A percentile compares a stretch with the other conserved stretches of the same genome.
Evolutionary conservation across 2,113 vertebrate species (phyloP).

Genomic region (Columba janthina): DNA sequence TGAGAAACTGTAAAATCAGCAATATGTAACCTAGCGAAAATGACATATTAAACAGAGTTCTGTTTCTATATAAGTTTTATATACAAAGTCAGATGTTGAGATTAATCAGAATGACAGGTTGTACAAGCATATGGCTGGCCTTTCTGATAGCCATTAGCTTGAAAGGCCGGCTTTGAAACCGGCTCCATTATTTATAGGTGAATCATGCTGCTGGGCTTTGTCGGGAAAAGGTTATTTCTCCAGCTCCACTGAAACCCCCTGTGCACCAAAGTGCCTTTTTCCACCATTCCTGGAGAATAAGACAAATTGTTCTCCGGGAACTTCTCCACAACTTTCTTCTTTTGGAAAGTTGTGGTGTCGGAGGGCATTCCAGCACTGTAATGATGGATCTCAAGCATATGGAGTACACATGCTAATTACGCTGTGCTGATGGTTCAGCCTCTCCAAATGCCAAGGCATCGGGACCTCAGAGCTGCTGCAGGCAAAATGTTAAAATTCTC

Average conservation of each 20-base stretch:
- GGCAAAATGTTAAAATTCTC: constrained; percentile 49
- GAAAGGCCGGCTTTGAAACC: constrained; percentile 39
- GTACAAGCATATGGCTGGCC: constrained; percentile 46
- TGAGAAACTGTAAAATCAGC: constrained; percentile 30
- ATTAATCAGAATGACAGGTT: constrained; percentile 55
- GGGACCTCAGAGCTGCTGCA: constrained; percentile 43
- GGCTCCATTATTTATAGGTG: background rate
- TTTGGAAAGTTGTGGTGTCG: background rate
- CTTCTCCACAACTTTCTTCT: constrained; percentile 2
- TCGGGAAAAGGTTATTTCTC: constrained; percentile 48
- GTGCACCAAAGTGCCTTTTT: background rate
- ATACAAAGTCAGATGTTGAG: constrained; percentile 38
- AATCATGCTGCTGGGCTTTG: constrained; percentile 34
- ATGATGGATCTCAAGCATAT: constrained; percentile 33
- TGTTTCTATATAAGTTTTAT: constrained; percentile 43
- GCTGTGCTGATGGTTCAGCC: background rate
- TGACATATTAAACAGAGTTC: background rate
- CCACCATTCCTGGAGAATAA: background rate
- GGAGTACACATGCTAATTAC: constrained; percentile 57
- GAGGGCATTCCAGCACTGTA: background rate
- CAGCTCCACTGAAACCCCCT: constrained; percentile 21
- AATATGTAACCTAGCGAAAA: background rate
- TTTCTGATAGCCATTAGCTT: constrained; percentile 44
- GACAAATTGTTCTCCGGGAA: constrained; percentile 16
- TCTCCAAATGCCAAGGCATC: constrained; percentile 49